phyloP scores from a whole-genome alignment of 2,113 vertebrate species.

The Ascaphus truei region DNA sequence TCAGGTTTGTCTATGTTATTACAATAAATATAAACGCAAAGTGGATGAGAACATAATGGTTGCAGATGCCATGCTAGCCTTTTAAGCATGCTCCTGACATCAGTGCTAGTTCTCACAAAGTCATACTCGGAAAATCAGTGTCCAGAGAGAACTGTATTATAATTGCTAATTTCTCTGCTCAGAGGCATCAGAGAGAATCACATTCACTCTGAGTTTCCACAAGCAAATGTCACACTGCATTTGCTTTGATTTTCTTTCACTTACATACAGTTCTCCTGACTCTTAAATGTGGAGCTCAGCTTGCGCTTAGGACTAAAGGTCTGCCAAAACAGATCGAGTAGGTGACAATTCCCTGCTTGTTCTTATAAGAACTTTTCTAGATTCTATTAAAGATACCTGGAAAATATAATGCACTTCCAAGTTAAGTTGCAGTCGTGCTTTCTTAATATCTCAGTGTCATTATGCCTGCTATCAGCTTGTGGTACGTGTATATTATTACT shows the following conservation, averaged over 20 bases:
- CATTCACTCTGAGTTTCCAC: constrained; percentile 21
- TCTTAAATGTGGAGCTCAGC: neutral
- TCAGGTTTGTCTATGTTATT: neutral
- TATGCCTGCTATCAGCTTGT: neutral
- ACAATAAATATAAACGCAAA: neutral
- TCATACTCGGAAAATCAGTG: constrained; percentile 9
- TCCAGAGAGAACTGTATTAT: constrained; percentile 17
- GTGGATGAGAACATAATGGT: neutral
- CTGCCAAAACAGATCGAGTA: neutral
- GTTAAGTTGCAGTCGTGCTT: neutral
- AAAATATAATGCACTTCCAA: neutral
- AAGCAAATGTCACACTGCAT: constrained; percentile 31
- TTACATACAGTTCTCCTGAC: neutral
- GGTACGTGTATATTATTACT: neutral
- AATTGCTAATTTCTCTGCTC: constrained; percentile 30
- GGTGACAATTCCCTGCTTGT: neutral
- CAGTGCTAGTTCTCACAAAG: neutral
- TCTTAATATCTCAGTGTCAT: neutral
- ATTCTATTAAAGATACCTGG: neutral
- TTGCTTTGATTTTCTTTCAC: constrained; percentile 31
- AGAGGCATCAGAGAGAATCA: constrained; percentile 13
- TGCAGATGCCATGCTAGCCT: neutral
- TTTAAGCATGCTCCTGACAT: constrained; percentile 11
- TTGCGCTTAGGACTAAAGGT: neutral
- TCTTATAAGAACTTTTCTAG: neutral